Evolutionary conservation across 2,888 invertebrate genomes (phyloP), one percentile per base, ranked within the genome.

Genomic region (Celastrina argiolus): DNA sequence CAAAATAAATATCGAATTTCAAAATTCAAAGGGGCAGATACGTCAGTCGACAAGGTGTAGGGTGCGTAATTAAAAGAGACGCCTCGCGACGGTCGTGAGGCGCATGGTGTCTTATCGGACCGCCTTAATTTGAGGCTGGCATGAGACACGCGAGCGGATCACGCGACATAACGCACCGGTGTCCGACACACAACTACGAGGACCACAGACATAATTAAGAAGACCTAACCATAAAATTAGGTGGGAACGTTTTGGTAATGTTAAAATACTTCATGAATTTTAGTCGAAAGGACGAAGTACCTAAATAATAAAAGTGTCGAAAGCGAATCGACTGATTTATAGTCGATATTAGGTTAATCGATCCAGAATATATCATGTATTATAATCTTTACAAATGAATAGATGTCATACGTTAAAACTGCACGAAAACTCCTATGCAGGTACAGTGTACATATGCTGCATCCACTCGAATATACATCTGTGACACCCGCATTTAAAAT

Each of bases 1-100:
- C 39, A 41, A 65, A 68, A 65, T 56, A 65, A 51, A 51, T 51
- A 72, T 69, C 68, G 66, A 59, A 70, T 71, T 72, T 71, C 80
- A 77, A 76, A 84, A 81, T 82, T 80, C 78, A 77, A 82, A 83
- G 80, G 85, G 83, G 82, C 82, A 84, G 85, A 86, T 87, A 84
- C 39, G 39, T 18, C 36, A 81, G 80, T 74, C 72, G 74, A 73
- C 83, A 81, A 81, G 75, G 80, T 81, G 81, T 84, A 81, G 86
- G 85, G 88, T 90, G 89, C 87, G 89, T 90, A 91, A 89, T 89
- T 91, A 90, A 89, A 88, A 83, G 83, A 84, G 88, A 87, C 87
- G 84, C 84, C 82, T 81, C 75, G 81, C 83, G 85, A 84, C 85
- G 82, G 87, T 90, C 89, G 90, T 91, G 90, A 88, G 88, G 81